Evolutionary conservation across 2,113 vertebrate genomes (phyloP), one percentile per base, ranked within the genome.

Genomic region (Gymnorhina tibicen): DNA sequence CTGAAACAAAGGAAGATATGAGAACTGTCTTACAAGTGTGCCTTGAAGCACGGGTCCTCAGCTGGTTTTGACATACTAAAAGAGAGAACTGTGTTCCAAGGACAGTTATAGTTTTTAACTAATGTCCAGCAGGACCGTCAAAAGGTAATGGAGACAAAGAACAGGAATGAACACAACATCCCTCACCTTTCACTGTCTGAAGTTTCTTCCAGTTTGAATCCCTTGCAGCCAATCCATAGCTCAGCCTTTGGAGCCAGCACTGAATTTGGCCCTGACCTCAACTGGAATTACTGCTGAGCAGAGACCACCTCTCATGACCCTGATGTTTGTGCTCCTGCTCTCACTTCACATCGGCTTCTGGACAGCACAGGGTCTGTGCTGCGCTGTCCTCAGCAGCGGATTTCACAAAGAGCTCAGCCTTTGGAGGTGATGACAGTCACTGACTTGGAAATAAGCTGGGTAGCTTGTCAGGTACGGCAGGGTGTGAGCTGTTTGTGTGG

Each of bases 371-470:
- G 33, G 27, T 4, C 30, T 85, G 22, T 20, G 42, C 39, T 58
- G 7, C 0, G 0, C 32, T 67, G 12, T 53, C 23, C 24, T 47
- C 59, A 56, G 53, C 1, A 1, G 22, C 32, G 39, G 59, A 17
- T 28, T 76, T 83, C 33, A 16, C 16, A 8, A 53, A 28, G 55
- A 42, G 20, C 33, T 67, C 33, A 69, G 55, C 3, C 18, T 13
- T 7, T 23, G 27, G 24, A 66, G 21, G 15, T 39, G 42, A 28
- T 35, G 39, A 14, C n/a, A 33, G 11, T 7, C 32, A 19, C n/a
- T 23, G 15, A 13, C 35, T 49, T 82, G 18, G 70, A 64, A 44
- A 44, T 23, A 22, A 82, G 7, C 39, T 4, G 4, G 26, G 26
- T 9, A 30, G 23, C 28, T 64, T 59, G 32, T 55, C 17, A n/a